Base-by-base conservation (phyloP, 1,140 invertebrate genomes). In the Telenomus remus region DNA sequence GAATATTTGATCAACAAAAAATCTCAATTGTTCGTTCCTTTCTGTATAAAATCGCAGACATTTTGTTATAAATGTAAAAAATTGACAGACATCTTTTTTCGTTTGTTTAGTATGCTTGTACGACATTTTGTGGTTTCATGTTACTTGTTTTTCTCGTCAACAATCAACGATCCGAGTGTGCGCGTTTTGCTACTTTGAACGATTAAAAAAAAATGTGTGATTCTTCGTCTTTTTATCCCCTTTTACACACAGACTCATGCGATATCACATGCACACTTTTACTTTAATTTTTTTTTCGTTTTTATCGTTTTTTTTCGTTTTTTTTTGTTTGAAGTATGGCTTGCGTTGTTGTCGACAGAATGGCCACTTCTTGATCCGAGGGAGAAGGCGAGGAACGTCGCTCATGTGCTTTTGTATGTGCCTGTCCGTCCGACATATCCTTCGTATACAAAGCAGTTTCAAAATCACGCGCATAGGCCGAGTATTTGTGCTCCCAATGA, bases 401-500 rank as follows among this genome's bases (percentile, higher is more conserved):
- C 19, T 27, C 19, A 27, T 27, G 12, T 37, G 47, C 57, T 47
- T 34, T 53, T 34, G 9, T 53, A 53, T 39, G 12, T 53, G 14
- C 10, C 10, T 48, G 46, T 13, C 8, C 19, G 9, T 34, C 12
- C 11, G 7, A 75, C 76, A 47, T 10, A 61, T 57, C 53, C 35
- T 68, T 48, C 47, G 48, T 80, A 39, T 39, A 39, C 37, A 39
- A 39, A 11, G n/a, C 79, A 82, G 79, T 81, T 56, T 48, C 64
- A 57, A 53, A 10, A 69, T 81, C 81, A 85, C 70, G 79, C 79
- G 79, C 82, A 77, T 76, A 42, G 49, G 77, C 78, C 84, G 84
- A 87, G 84, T 86, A 86, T 84, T 86, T 81, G 55, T 80, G 79
- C 75, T 79, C 72, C 77, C 78, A 79, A 77, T 68, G 72, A 72